Evolutionary conservation across 2,113 vertebrate genomes (phyloP), one percentile per base, ranked within the genome.

Genomic region (Hiodon tergisus): DNA sequence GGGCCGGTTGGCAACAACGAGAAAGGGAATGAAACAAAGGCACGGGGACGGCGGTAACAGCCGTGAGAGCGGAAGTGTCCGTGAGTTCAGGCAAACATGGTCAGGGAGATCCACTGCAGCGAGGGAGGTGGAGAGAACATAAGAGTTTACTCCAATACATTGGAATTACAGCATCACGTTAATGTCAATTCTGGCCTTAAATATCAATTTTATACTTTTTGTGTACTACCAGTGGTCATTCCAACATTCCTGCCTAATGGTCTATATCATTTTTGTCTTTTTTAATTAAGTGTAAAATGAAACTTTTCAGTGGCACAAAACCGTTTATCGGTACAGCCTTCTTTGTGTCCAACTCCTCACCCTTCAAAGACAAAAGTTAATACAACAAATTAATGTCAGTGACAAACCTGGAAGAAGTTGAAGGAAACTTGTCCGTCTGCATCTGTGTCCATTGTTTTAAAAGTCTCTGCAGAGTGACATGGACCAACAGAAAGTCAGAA

Each of bases 361-460:
- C 31, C 31, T 31, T 31, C 31, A 31, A 31, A 31, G 31, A 31
- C 31, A 48, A 17, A 54, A 31, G 50, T 52, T 47, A 63, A 8
- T 55, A 14, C 65, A 48, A 7, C n/a, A 3, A 48, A 8, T 53
- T 4, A 53, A 55, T 50, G 13, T 48, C 8, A 31, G 14, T 58
- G 55, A 79, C 82, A 67, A 73, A 93, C 93, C 93, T 93, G 90
- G 76, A 88, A 79, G 76, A 94, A 80, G 76, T 87, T 89, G 0
- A 94, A 91, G 59, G 88, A 89, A 72, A 92, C 84, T 0, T 90
- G 77, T 0, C 93, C 92, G 0, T 93, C 89, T 76, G 81, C 82
- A 65, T 93, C 89, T 0, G 87, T 83, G 67, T 94, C 93, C 88
- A 94, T 76, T 2, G 85, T 81, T 68, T 91, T 90, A 86, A 94